Evolutionary conservation across 2,888 invertebrate genomes (phyloP).

Genomic region (Fissipunctia ypsillon): DNA sequence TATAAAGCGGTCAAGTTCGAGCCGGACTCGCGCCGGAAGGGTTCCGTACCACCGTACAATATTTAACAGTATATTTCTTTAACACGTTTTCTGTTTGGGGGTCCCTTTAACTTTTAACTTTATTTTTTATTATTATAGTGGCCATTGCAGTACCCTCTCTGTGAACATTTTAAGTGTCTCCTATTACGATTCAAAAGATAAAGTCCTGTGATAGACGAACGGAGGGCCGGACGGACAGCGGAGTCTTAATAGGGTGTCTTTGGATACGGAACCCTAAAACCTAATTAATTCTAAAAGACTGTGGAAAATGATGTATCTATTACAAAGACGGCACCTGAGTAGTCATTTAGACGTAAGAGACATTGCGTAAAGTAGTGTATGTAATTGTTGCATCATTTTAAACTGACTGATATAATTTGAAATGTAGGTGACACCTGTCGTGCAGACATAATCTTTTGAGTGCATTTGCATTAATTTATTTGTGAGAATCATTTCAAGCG

Average conservation of each 20-base stretch:
- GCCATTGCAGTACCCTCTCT: too few relatives aligned
- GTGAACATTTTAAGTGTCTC: neutral
- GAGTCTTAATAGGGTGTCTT: neutral
- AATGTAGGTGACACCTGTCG: constrained; percentile 61
- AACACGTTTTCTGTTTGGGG: neutral
- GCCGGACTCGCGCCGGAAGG: accelerated
- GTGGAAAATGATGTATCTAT: constrained; percentile 58
- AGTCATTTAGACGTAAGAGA: constrained; percentile 23
- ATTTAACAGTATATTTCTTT: neutral
- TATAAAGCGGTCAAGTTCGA: neutral
- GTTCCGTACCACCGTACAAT: neutral
- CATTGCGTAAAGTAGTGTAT: constrained; percentile 51
- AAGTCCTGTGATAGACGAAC: neutral
- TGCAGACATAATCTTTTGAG: constrained; percentile 40
- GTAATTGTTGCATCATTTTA: constrained; percentile 59
- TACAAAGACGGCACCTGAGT: constrained; percentile 45
- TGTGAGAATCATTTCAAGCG: constrained; percentile 13
- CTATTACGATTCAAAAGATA: neutral
- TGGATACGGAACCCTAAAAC: neutral
- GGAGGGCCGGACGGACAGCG: neutral
- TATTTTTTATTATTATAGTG: neutral
- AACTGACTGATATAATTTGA: constrained; percentile 38
- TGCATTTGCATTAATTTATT: constrained; percentile 46
- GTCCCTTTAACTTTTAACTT: neutral
- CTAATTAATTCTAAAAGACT: neutral